Base-by-base conservation (phyloP, 2,113 vertebrate species). In the Bufo bufo region DNA sequence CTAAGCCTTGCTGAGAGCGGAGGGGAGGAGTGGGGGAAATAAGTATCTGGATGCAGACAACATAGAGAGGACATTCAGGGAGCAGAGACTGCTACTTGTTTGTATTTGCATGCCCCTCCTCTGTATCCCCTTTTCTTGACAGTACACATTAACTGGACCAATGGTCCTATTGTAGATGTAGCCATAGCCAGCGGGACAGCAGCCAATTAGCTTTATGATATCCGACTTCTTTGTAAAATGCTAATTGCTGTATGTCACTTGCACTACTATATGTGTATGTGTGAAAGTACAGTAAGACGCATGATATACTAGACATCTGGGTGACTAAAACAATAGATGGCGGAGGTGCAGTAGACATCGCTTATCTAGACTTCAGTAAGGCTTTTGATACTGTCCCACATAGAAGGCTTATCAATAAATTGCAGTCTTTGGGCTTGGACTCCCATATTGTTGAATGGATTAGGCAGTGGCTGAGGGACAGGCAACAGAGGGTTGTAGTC, bases 111-210 rank as follows among this genome's bases (percentile, higher is more conserved):
- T 75, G 8, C 43, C 72, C 45, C 72, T 75, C 45, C 50, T 50
- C 45, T 75, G 45, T 75, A 19, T 75, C 8, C 72, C 47, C 45
- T 50, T 50, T 50, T 20, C 72, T 50, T 8, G 20, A 47, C 45
- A 75, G 17, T 75, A 50, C 45, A 75, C 72, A 75, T 50, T 75
- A 50, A 75, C 72, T 75, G 72, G 72, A 75, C 72, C 72, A 75
- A 49, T 50, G 47, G 8, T 75, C 19, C 72, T 75, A 50, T 75
- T 75, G 72, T 75, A 75, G 45, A 75, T 75, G 17, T 20, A 43
- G 47, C 16, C 33, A 33, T 33, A 75, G 47, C 47, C 72, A 47
- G 16, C 16, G 47, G 19, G 72, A 75, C 19, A 3, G 72, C 16
- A 75, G 47, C 45, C 72, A 75, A 50, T 10, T 47, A 50, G 45